Evolutionary conservation across 2,797 vertebrate species (phyloP).

Genomic region (Phataginus tricuspis): DNA sequence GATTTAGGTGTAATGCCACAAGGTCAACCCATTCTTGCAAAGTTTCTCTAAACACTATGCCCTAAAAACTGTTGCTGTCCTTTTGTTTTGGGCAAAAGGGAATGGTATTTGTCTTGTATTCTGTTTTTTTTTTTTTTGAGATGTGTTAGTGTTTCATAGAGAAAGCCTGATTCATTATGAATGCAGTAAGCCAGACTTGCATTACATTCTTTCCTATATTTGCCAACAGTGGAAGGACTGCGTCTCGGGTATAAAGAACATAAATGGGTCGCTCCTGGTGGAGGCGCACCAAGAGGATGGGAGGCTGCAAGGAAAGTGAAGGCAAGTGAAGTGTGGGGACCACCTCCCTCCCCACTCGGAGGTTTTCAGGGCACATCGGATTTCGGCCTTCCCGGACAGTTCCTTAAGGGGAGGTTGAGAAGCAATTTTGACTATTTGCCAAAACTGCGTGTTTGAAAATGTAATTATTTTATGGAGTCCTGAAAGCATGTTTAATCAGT

Average conservation of each 20-base stretch:
- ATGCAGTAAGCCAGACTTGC: background rate
- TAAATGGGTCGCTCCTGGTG: background rate
- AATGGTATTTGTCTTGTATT: background rate
- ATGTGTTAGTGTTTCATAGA: background rate
- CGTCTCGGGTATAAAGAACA: background rate
- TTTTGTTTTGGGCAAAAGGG: background rate
- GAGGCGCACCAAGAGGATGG: background rate
- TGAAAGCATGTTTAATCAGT: background rate
- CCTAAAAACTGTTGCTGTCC: background rate
- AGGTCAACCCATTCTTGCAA: background rate
- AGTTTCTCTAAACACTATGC: background rate
- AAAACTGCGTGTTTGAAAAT: conserved; percentile 9
- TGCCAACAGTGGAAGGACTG: background rate
- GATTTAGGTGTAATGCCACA: background rate
- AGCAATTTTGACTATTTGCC: background rate
- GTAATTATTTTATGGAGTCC: background rate
- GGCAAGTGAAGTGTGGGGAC: background rate
- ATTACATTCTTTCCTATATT: background rate
- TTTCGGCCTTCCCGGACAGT: background rate
- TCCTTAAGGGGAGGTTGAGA: background rate
- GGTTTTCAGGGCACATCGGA: background rate
- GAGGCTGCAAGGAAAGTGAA: background rate
- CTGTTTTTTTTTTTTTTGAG: background rate
- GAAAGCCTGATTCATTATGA: background rate
- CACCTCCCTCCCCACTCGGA: background rate